phyloP scores from a whole-genome alignment of 1,140 invertebrate species.

The Lethrus apterus region DNA sequence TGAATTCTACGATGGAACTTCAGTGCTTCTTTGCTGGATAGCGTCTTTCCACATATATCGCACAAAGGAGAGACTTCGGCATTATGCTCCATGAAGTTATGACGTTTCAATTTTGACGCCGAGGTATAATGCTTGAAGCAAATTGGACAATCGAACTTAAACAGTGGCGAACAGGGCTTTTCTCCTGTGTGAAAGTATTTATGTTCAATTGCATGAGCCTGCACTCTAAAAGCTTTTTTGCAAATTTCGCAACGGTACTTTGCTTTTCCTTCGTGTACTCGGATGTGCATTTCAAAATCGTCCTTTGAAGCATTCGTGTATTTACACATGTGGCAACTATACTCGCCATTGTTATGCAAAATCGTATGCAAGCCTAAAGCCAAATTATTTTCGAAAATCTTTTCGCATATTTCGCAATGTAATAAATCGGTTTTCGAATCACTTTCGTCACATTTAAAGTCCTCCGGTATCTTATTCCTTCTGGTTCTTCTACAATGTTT shows the following conservation, averaged over 20 bases:
- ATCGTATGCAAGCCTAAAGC: conserved; percentile 31
- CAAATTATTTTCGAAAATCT: conserved; percentile 30
- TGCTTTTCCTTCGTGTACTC: conserved; percentile 39
- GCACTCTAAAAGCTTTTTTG: conserved; percentile 44
- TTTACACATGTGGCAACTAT: conserved; percentile 41
- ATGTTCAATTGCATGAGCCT: conserved; percentile 41
- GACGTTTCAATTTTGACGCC: conserved; percentile 31
- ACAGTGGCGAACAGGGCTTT: conserved; percentile 43
- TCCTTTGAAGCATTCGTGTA: conserved; percentile 41
- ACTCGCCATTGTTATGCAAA: conserved; percentile 35
- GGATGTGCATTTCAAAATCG: conserved; percentile 38
- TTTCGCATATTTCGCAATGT: conserved; percentile 33
- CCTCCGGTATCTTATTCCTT: conserved; percentile 46
- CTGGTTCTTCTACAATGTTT: conserved; percentile 40
- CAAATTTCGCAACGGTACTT: conserved; percentile 47
- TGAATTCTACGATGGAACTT: conserved; percentile 62
- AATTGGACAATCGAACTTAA: conserved; percentile 35
- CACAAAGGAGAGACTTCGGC: conserved; percentile 20
- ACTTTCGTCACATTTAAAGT: too few relatives aligned
- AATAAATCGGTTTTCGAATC: too few relatives aligned
- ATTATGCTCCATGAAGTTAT: conserved; percentile 34
- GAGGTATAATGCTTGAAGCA: conserved; percentile 38
- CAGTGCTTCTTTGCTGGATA: conserved; percentile 46
- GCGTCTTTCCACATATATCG: conserved; percentile 14
- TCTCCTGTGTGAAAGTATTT: conserved; percentile 49